phyloP scores from a whole-genome alignment of 2,113 vertebrate species.

The Maccullochella peelii region DNA sequence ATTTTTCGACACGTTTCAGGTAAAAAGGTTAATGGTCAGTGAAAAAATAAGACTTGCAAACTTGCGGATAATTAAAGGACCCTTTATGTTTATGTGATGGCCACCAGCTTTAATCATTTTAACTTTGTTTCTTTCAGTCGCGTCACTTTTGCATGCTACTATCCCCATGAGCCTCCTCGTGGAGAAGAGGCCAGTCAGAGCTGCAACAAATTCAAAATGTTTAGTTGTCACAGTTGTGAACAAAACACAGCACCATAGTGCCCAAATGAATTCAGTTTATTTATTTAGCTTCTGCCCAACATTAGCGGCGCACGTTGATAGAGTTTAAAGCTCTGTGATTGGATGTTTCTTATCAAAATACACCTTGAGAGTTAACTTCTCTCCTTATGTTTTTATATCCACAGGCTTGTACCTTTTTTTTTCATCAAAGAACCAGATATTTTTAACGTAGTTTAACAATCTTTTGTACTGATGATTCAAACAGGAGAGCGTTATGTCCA shows the following conservation, averaged over 20 bases:
- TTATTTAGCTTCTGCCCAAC: not conserved
- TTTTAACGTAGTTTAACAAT: not conserved
- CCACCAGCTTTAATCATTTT: not conserved
- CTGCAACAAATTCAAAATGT: not conserved
- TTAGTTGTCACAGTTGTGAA: not conserved
- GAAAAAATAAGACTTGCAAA: not conserved
- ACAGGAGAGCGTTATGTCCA: not conserved
- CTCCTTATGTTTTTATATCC: not conserved
- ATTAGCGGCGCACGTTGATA: not conserved
- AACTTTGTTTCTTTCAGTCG: not conserved
- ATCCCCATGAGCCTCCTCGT: not conserved
- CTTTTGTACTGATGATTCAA: not conserved
- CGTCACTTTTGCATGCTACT: not conserved
- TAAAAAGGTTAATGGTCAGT: not conserved
- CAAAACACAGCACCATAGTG: not conserved
- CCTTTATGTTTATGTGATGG: not conserved
- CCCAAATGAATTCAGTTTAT: not conserved
- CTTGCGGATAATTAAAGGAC: not conserved
- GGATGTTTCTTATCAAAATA: not conserved
- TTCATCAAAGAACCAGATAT: not conserved
- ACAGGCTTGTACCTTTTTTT: not conserved
- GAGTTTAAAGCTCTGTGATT: not conserved
- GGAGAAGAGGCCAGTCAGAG: not conserved
- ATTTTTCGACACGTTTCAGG: not conserved
- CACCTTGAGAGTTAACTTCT: not conserved